Evolutionary conservation across 2,888 invertebrate species (phyloP), one percentile per base, ranked within the genome.

Genomic region (Drosophila mimica): DNA sequence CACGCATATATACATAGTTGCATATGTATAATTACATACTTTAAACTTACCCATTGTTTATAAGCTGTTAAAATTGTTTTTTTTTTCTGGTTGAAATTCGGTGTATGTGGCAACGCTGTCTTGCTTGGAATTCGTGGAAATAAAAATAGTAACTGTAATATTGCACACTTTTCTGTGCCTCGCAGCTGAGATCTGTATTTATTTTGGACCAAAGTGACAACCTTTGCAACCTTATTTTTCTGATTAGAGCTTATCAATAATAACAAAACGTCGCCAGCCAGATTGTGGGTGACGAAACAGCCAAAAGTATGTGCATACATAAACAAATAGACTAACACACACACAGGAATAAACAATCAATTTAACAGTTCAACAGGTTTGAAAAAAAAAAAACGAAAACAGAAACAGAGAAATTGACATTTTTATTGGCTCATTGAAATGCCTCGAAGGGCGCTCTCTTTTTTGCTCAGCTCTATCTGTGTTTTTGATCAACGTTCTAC

Each of bases 281-380:
- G 11, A 49, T 61, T 64, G 52, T 60, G 33, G 49, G 51, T 81
- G 81, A 77, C 81, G 72, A 78, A 81, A 78, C 69, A 51, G 33
- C 17, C 30, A 38, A 28, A 46, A 53, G 40, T 58, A 40, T 40
- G 31, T 48, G 36, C 31, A 36, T 36, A 20, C 51, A 34, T 43
- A 64, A 33, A 33, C 46, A 63, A 20, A 66, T 31, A 51, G 13
- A 40, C 30, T 25, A 25, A 57, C 20, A 53, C n/a, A 40, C n/a
- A 56, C 11, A 52, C 13, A 38, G 28, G 15, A 34, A 66, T 38
- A 20, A 76, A 61, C 60, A 53, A 60, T 56, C 54, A 57, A 57
- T 46, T 68, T 43, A 70, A 34, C 52, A 61, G 52, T 71, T 64
- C 78, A 78, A 78, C 78, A 78, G 81, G 78, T 81, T 81, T 77